A percentile compares a stretch with the other conserved stretches of the same genome.
Conservation (phyloP, 1,140 invertebrate genomes). For the Phthorimaea operculella region DNA sequence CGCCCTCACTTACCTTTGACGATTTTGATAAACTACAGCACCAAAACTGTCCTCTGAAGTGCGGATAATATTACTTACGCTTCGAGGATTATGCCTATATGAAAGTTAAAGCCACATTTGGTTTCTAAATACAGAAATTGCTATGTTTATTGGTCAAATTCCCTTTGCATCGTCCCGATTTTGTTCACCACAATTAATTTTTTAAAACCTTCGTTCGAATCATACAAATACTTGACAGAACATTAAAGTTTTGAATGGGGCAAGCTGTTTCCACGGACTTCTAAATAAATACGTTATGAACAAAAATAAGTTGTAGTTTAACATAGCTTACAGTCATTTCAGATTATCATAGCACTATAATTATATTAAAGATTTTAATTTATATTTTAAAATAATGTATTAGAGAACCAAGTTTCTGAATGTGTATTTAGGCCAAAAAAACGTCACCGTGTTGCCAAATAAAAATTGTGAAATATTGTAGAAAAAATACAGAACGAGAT, state of each 20-base stretch:
- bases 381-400: neutral
- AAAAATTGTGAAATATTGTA: slow-evolving; percentile 1
- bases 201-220: slow-evolving; percentile 12
- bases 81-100: slow-evolving; percentile 28
- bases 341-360: neutral
- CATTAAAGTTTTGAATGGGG: neutral
- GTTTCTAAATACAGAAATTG: slow-evolving; percentile 49
- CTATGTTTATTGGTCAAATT: slow-evolving; percentile 57
- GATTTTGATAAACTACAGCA: slow-evolving; percentile 43
- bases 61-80: slow-evolving; percentile 32
- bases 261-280: neutral
- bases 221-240: neutral
- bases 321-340: neutral
- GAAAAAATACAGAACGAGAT: neutral
- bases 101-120: slow-evolving; percentile 46
- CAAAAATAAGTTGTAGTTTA: neutral
- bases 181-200: slow-evolving; percentile 36
- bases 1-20: slow-evolving; percentile 54
- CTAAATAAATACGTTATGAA: too few species aligned
- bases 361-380: neutral
- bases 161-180: slow-evolving; percentile 29
- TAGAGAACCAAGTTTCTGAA: slow-evolving; percentile 16
- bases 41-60: slow-evolving; percentile 39
- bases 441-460: slow-evolving; percentile 13
- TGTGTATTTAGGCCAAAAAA: slow-evolving; percentile 17